Evolutionary conservation across 2,888 invertebrate genomes (phyloP), one percentile per base, ranked within the genome.

Genomic region (Axea sp.): DNA sequence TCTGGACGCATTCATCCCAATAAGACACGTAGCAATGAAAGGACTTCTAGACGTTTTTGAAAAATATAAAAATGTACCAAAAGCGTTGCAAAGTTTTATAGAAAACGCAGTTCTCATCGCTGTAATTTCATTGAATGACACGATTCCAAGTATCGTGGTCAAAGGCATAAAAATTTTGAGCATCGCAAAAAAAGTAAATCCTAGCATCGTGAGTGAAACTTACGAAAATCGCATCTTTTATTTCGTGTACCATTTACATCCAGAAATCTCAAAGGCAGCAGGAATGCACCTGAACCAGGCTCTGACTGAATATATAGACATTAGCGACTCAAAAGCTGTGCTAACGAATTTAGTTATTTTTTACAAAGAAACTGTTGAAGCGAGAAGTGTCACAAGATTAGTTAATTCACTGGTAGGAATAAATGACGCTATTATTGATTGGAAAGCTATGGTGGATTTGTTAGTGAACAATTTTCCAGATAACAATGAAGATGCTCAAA

Each of bases 261-360:
- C 60, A 0, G 28, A 37, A 1, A 39, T 60, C 0, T 37, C 60
- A 4, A 35, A 28, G 14, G 60, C 45, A 8, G 45, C 60, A 2
- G 60, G 19, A 19, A 9, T 5, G 1, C 47, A 35, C 30, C 9
- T 60, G 19, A 28, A 47, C n/a, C 28, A 37, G 7, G 9, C 14
- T 15, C n/a, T 59, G 3, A 19, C 26, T 6, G 9, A 37, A 26
- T 7, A 24, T 9, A n/a, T n/a, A n/a, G 4, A 49, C 6, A n/a
- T 11, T 1, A n/a, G 12, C 3, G 12, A 12, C 7, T 39, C 19
- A 2, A 55, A 22, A 30, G 0, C n/a, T 1, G 0, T 14, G 17
- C 33, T 33, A 0, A 19, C n/a, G 0, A 33, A 57, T n/a, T 7
- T 57, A 14, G 43, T 43, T 0, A 30, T 19, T 0, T 55, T 55